Percentiles rank a stretch among this genome's conserved stretches.
Conservation (phyloP, 2,113 vertebrate species). For the Siphamia tubifer region DNA sequence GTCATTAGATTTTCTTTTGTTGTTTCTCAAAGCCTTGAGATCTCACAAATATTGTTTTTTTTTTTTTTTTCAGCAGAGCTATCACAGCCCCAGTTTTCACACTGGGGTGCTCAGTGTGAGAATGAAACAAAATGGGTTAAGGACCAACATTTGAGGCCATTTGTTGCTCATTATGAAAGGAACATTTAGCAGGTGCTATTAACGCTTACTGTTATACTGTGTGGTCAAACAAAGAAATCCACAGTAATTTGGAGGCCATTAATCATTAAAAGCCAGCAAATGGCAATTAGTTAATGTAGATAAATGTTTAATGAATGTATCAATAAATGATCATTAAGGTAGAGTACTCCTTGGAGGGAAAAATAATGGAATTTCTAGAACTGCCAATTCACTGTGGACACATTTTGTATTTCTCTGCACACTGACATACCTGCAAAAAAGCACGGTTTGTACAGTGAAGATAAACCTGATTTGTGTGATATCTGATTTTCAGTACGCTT, state of each 20-base stretch:
- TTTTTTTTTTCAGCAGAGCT: background rate
- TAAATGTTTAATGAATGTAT: slow-evolving; percentile 64
- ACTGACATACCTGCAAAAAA: background rate
- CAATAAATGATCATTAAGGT: slow-evolving; percentile 60
- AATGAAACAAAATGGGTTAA: background rate
- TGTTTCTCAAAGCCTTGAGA: slow-evolving; percentile 15
- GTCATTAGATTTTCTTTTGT: slow-evolving; percentile 5
- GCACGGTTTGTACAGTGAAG: background rate
- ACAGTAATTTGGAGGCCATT: slow-evolving; percentile 41
- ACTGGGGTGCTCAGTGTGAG: background rate
- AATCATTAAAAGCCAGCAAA: slow-evolving; percentile 58
- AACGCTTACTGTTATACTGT: background rate
- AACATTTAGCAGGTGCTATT: slow-evolving; percentile 7
- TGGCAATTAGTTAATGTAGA: slow-evolving; percentile 54
- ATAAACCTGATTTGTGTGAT: too few relatives aligned
- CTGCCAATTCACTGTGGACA: background rate
- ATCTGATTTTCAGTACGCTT: background rate
- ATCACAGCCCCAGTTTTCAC: slow-evolving; percentile 5
- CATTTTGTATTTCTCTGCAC: background rate
- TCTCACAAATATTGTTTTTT: slow-evolving; percentile 5
- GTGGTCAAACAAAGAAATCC: slow-evolving; percentile 37
- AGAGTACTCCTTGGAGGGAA: slow-evolving; percentile 22
- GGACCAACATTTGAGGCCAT: too few relatives aligned
- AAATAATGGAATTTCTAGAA: slow-evolving; percentile 29
- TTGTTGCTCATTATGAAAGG: background rate